phyloP scores from a whole-genome alignment of 2,797 vertebrate genomes.

The Calcarius lapponicus region DNA sequence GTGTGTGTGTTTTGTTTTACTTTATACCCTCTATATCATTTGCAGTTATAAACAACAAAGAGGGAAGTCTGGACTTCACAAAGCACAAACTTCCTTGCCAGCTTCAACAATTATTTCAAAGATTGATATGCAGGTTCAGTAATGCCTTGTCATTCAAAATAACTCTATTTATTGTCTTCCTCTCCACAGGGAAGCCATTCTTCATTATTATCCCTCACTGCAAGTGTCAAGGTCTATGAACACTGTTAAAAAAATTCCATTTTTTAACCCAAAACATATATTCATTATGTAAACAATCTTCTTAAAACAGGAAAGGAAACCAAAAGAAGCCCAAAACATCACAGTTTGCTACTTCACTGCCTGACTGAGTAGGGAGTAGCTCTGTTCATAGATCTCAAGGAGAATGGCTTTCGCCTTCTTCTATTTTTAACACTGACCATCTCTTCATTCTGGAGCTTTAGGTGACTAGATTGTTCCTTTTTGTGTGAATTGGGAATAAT shows the following conservation, averaged over 20 bases:
- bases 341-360: background rate
- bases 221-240: background rate
- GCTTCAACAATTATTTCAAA: slow-evolving; percentile 8
- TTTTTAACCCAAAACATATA: slow-evolving; percentile 2
- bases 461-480: background rate
- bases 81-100: background rate
- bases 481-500: background rate
- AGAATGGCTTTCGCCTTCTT: background rate
- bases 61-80: background rate
- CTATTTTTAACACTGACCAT: background rate
- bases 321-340: background rate
- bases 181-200: background rate
- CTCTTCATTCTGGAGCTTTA: background rate
- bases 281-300: slow-evolving; percentile 8
- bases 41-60: background rate
- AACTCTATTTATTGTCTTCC: background rate
- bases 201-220: background rate
- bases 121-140: background rate
- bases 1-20: background rate
- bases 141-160: background rate
- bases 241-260: background rate
- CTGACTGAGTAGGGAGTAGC: background rate
- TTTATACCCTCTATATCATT: background rate
- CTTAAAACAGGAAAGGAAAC: slow-evolving; percentile 9
- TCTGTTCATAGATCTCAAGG: background rate